Conservation (phyloP, 2,113 vertebrate species). For the Cathartes aura region DNA sequence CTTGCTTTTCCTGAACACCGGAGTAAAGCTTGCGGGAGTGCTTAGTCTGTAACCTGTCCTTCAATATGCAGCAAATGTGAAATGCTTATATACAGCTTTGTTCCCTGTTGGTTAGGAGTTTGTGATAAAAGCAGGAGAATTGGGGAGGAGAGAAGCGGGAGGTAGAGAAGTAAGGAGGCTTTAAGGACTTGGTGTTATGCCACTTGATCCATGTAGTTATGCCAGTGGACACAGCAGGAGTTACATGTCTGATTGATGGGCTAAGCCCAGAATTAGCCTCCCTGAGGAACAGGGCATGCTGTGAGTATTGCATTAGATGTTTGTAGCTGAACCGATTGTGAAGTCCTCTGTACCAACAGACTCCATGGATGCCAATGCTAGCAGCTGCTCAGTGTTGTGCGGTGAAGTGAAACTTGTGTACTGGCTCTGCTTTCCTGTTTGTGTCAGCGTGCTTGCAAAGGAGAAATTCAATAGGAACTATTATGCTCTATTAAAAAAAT, state of each 20-base stretch:
- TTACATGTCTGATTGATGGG: background rate
- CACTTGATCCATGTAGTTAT: background rate
- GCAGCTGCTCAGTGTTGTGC: background rate
- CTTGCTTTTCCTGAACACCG: background rate
- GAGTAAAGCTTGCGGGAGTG: background rate
- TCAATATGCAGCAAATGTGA: background rate
- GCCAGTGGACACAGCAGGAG: background rate
- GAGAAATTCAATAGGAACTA: background rate
- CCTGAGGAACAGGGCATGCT: background rate
- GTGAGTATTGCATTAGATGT: background rate
- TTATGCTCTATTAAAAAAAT: background rate
- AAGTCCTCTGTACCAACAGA: background rate
- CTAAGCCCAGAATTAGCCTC: background rate
- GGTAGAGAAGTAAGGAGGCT: background rate
- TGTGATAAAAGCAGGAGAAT: background rate
- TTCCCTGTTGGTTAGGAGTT: background rate
- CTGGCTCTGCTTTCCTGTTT: background rate
- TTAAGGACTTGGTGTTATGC: background rate
- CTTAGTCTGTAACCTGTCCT: background rate
- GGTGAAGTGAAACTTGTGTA: background rate
- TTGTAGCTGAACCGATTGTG: background rate
- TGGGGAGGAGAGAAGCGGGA: background rate
- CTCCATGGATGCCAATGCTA: background rate
- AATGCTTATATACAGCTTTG: background rate
- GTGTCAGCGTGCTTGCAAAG: background rate